Evolutionary conservation across 2,797 vertebrate genomes (phyloP), one percentile per base, ranked within the genome.

Genomic region (Notamacropus eugenii): DNA sequence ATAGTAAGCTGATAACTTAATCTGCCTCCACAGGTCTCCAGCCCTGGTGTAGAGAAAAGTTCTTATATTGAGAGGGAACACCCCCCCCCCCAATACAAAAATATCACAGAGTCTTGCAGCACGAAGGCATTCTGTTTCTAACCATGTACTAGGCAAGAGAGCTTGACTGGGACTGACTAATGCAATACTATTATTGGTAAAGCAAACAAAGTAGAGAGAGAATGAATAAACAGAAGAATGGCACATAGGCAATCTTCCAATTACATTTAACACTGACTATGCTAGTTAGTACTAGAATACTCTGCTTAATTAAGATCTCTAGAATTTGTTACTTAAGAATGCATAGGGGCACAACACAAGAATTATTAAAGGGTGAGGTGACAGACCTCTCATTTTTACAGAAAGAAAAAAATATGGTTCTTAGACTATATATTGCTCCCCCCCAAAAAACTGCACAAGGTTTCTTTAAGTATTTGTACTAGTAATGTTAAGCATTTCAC

Each of bases 301-400:
- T 93, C 1, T 67, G 28, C 24, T 87, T 74, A 90, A 92, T 92
- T 82, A 91, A 95, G 67, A n/a, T 24, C 90, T 59, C n/a, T 10
- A 94, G 27, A 96, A 97, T 50, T 58, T 55, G 29, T 91, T 50
- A 57, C 28, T 94, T 91, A 97, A 94, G 91, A 55, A 24, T 92
- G 50, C 54, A 93, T 55, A 67, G 95, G 94, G 62, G 92, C 82
- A 50, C 11, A 3, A 92, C 59, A 94, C 14, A 62, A 96, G 94
- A 93, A 58, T 87, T 31, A 74, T 19, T 74, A 40, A 74, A 74
- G 34, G 9, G 4, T 22, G n/a, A 5, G n/a, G 34, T 40, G 27
- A 74, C 5, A 94, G 52, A 90, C 52, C 91, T 91, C 27, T 52
- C 52, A 87, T 55, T 96, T 95, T 95, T 34, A 93, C 0, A 50